Conservation (phyloP, 2,888 invertebrate genomes). For the Sipha maydis region DNA sequence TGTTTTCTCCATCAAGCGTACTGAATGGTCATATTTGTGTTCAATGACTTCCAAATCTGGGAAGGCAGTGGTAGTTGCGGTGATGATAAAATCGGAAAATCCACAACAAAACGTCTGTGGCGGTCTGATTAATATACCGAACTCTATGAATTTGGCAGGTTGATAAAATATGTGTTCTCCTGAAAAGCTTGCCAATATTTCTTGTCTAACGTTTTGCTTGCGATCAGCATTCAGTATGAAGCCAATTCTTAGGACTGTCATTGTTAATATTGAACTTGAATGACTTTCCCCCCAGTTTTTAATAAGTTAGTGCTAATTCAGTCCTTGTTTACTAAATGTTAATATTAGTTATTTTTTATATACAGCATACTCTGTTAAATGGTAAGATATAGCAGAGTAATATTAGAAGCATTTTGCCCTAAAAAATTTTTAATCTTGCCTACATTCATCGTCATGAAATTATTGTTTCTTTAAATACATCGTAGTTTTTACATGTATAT, state of each 20-base stretch:
- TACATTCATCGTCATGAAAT: too few relatives aligned
- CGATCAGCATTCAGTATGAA: conserved; percentile 18
- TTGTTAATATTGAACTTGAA: conserved; percentile 15
- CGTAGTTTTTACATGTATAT: too few relatives aligned
- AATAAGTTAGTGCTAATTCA: background rate
- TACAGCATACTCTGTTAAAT: too few relatives aligned
- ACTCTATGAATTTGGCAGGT: conserved; percentile 34
- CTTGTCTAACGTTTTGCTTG: conserved; percentile 17
- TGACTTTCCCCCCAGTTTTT: background rate
- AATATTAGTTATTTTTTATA: background rate
- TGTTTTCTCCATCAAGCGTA: background rate
- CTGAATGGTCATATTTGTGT: background rate
- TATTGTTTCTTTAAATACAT: too few relatives aligned
- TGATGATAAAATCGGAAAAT: conserved; percentile 19
- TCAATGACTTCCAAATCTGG: background rate
- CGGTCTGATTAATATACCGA: conserved; percentile 36
- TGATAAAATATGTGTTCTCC: conserved; percentile 34
- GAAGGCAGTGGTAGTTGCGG: too few relatives aligned
- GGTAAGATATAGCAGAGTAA: too few relatives aligned
- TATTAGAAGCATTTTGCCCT: too few relatives aligned
- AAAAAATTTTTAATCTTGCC: too few relatives aligned
- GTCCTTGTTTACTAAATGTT: background rate
- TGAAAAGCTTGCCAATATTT: conserved; percentile 38
- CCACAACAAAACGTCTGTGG: conserved; percentile 1
- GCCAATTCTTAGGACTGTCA: background rate